Percentiles rank a stretch among this genome's conserved stretches.
These are phyloP conservation scores for Bombus confusus DNA, from an alignment of 1,140 invertebrate genomes.

Conservation along the genomic window DNA sequence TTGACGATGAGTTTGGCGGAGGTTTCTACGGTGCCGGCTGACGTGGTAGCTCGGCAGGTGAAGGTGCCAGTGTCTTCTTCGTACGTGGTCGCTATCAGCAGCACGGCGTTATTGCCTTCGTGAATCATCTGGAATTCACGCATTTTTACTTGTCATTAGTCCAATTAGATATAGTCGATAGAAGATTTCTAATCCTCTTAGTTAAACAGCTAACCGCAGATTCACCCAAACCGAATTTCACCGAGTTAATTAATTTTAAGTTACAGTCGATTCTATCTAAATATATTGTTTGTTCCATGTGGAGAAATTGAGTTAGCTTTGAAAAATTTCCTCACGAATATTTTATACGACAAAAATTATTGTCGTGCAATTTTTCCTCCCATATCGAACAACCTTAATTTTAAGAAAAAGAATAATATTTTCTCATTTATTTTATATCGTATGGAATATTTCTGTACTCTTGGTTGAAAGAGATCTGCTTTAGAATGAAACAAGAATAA, in stretches of 20 bases:
- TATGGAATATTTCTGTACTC: no score
- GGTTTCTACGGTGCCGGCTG: conserved; percentile 94
- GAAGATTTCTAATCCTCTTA: background rate
- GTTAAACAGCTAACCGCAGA: background rate
- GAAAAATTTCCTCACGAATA: no score
- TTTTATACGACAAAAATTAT: no score
- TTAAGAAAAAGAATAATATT: no score
- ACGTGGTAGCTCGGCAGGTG: conserved; percentile 94
- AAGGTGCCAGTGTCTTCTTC: conserved; percentile 97
- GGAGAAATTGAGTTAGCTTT: no score
- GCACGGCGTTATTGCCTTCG: conserved; percentile 93
- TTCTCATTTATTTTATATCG: no score
- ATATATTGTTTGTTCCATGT: no score
- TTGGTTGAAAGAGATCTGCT: no score
- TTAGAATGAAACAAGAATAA: no score
- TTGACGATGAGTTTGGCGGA: conserved; percentile 96
- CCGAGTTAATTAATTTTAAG: background rate
- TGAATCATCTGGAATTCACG: conserved; percentile 91
- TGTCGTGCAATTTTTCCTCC: no score
- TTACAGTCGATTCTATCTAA: background rate
- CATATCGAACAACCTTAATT: no score
- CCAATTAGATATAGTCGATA: background rate
- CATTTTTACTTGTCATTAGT: background rate
- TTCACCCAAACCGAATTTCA: background rate
- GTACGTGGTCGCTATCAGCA: conserved; percentile 95